Base-by-base conservation (phyloP, 1,140 invertebrate genomes). In the Pseudomyrmex dendroicus region DNA sequence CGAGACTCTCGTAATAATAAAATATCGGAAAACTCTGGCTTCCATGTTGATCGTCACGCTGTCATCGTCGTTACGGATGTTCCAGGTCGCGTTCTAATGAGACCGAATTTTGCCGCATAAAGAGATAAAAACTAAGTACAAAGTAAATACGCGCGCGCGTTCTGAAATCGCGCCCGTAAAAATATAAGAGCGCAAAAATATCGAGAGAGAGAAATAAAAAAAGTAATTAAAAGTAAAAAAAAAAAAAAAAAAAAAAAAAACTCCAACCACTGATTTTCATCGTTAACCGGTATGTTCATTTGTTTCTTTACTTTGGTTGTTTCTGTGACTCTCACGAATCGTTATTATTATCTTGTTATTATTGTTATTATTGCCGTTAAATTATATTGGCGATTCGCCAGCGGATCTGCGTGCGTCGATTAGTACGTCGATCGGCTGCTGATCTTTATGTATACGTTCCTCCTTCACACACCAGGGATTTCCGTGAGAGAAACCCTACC, bases 231-330 rank as follows among this genome's bases (percentile, higher is more conserved):
- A 46, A 25, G 22, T 25, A 25, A 35, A 35, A 35, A 35, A 48
- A 80, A 48, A 80, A 80, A 20, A 20, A 20, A 20, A n/a, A n/a
- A n/a, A n/a, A n/a, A n/a, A n/a, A n/a, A n/a, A n/a, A n/a, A n/a
- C 90, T 92, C 89, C 91, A 91, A 92, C 91, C 91, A 92, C 93
- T 93, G 93, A 93, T 94, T 94, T 94, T 93, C 93, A 94, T 93
- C 93, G 92, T 93, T 94, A 94, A 94, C 90, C 91, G 93, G 93
- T 94, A 94, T 93, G 93, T 94, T 93, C 90, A 92, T 93, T 94
- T 94, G 77, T 94, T 94, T 92, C 91, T 94, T 94, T 92, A 93
- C 88, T 94, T 93, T 93, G 84, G 83, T 92, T 93, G 89, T 92
- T 93, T 88, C 88, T 90, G 82, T 84, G 64, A 80, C 89, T 87